Base-by-base conservation (phyloP, 2,888 invertebrate species). In the Liodrosophila aerea region DNA sequence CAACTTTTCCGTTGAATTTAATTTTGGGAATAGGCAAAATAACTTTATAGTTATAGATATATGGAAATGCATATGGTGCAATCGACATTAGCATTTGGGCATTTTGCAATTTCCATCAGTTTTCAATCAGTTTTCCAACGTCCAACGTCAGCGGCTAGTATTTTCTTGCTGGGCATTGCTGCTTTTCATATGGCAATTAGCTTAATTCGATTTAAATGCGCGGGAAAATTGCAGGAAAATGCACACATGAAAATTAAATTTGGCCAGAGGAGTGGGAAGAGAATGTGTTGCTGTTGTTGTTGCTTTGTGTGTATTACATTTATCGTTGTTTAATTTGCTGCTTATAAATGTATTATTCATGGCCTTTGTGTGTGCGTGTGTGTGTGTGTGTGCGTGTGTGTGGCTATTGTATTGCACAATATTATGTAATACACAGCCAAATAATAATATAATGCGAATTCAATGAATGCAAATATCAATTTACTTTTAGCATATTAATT, bases 401-500 rank as follows among this genome's bases (percentile, higher is more conserved):
- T 13, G 40, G 37, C 64, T 40, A 56, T 69, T 61, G 74, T 61
- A 27, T 40, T 54, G 50, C 58, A 56, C 22, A 61, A 36, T 40
- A 71, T 70, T 74, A 74, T 71, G 65, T 70, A 71, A 64, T 71
- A 56, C 40, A 30, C 54, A 64, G 63, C 22, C 22, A 22, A 22
- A 22, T 22, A 22, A 22, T 22, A 22, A 22, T 54, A 68, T 70
- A 78, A 62, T 75, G 72, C 52, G 63, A 70, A 75, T 67, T 54
- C 72, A 62, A 67, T 66, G 76, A 58, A 75, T 71, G 60, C 63
- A 59, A 64, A 86, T 86, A 86, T 81, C 80, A 80, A 80, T 80
- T 80, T 80, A 81, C 86, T 84, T 73, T 80, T 67, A 67, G 86
- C 77, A 84, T 84, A 84, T 84, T 80, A 80, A 80, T 80, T 80